Evolutionary conservation across 2,888 invertebrate genomes (phyloP).

Genomic region (Zygaena filipendulae): DNA sequence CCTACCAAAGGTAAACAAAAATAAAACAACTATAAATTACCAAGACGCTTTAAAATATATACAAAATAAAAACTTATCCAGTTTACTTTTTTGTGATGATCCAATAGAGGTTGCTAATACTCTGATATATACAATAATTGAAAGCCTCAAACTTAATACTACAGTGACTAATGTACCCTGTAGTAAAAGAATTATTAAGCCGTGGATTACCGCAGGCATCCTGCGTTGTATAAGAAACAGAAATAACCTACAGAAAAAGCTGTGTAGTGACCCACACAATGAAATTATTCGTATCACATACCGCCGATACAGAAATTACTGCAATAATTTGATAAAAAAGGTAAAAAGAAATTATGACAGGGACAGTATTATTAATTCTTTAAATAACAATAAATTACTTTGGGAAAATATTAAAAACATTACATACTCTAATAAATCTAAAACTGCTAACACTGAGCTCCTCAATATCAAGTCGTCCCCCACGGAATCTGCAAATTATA

Average conservation of each 20-base stretch:
- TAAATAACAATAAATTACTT: slow-evolving; percentile 2
- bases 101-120: not conserved
- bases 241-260: slow-evolving; percentile 5
- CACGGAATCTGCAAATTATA: not conserved
- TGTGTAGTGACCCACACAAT: not conserved
- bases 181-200: slow-evolving; percentile 4
- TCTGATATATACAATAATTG: too few species aligned
- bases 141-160: too few species aligned
- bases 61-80: slow-evolving; percentile 1
- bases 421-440: slow-evolving; percentile 4
- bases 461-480: not conserved
- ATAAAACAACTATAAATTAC: too few species aligned
- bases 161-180: too few species aligned
- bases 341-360: slow-evolving; percentile 5
- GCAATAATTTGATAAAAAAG: slow-evolving; percentile 7
- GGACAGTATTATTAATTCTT: not conserved
- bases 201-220: slow-evolving; percentile 5
- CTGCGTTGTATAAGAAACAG: slow-evolving; percentile 3
- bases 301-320: slow-evolving; percentile 6
- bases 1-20: too few species aligned
- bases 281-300: not conserved
- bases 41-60: not conserved
- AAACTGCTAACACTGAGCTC: not conserved
- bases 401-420: slow-evolving; percentile 6
- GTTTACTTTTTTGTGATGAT: slow-evolving; percentile 1